Conservation (phyloP, 2,113 vertebrate genomes). For the Perca schrenkii region DNA sequence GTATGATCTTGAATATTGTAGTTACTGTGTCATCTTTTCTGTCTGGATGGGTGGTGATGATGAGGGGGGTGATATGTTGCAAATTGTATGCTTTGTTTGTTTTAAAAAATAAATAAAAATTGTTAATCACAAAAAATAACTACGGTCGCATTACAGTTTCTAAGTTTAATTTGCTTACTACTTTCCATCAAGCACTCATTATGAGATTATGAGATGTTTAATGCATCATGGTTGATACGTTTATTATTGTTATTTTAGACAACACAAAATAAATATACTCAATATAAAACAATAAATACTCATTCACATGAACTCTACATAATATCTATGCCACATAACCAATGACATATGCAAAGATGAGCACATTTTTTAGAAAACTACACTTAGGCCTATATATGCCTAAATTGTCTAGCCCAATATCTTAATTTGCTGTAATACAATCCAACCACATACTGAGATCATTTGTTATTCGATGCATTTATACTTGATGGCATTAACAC, state of each 20-base stretch:
- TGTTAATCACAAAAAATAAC: too few species aligned
- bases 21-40: too few species aligned
- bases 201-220: background rate
- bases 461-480: background rate
- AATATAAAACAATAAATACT: background rate
- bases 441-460: background rate
- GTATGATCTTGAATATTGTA: too few species aligned
- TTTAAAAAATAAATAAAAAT: too few species aligned
- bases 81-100: too few species aligned
- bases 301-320: background rate
- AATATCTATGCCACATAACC: background rate
- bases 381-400: too few species aligned
- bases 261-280: background rate
- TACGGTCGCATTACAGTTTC: background rate
- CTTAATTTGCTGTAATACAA: background rate
- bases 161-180: background rate
- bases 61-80: too few species aligned
- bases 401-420: background rate
- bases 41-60: too few species aligned
- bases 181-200: background rate
- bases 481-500: constrained; percentile 10
- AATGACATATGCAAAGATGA: background rate
- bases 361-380: background rate
- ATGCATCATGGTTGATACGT: background rate
- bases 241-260: background rate